Percentiles rank a stretch among this genome's conserved stretches.
phyloP scores from a whole-genome alignment of 2,113 vertebrate genomes.

The Epinephelus cyanopodus region DNA sequence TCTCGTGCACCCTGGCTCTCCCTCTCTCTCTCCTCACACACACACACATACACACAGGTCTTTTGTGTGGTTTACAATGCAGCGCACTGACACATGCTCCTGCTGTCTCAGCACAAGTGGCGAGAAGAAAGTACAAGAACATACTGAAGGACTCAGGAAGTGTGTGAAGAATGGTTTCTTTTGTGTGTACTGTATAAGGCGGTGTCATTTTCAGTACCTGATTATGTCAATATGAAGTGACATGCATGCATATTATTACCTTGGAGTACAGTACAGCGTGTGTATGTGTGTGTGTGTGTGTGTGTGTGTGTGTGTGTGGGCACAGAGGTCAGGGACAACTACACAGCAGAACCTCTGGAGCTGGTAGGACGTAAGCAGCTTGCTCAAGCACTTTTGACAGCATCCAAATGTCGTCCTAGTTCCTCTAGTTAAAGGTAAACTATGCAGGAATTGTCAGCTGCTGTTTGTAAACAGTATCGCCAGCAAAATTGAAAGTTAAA shows the following conservation, averaged over 20 bases:
- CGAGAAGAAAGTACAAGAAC: slow-evolving; percentile 65
- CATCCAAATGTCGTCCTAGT: neutral
- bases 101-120: slow-evolving; percentile 77
- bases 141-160: slow-evolving; percentile 62
- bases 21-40: slow-evolving; percentile 21
- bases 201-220: slow-evolving; percentile 21
- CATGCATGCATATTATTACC: slow-evolving; percentile 1
- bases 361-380: neutral
- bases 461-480: no score
- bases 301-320: neutral
- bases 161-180: slow-evolving; percentile 47
- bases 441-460: no score
- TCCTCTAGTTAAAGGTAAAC: neutral
- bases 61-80: slow-evolving; percentile 69
- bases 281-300: neutral
- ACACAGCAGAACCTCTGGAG: neutral
- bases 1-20: slow-evolving; percentile 45
- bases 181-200: slow-evolving; percentile 1
- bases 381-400: neutral
- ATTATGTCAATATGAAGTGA: slow-evolving; percentile 25
- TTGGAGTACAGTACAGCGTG: neutral
- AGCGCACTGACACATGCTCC: slow-evolving; percentile 66
- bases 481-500: no score
- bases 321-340: neutral
- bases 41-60: slow-evolving; percentile 28